Conservation (phyloP, 2,888 invertebrate species). For the Trissolcus brochymenae region DNA sequence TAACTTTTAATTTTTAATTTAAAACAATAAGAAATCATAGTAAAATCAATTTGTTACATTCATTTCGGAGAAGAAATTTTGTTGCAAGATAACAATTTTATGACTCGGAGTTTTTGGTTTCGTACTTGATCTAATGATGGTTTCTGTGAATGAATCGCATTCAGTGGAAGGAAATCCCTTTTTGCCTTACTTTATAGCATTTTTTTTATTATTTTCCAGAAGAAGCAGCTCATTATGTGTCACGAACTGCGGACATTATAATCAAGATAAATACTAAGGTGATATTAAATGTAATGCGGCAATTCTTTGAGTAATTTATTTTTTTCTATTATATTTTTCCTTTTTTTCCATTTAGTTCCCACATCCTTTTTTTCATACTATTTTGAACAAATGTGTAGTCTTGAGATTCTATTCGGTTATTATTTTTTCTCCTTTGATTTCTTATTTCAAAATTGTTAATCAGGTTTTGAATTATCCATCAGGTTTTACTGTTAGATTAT, state of each 20-base stretch:
- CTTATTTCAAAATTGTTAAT: background rate
- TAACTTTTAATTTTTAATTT: no score
- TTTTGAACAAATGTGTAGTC: no score
- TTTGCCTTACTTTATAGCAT: slow-evolving; percentile 37
- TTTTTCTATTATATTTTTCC: background rate
- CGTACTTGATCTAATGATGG: slow-evolving; percentile 33
- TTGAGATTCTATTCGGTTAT: no score
- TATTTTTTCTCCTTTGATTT: no score
- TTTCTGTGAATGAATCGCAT: slow-evolving; percentile 24
- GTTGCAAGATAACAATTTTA: background rate
- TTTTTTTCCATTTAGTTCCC: slow-evolving; percentile 10
- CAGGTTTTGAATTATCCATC: background rate
- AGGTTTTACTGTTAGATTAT: no score
- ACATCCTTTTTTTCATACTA: background rate
- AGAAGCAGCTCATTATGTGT: slow-evolving; percentile 40
- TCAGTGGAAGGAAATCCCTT: slow-evolving; percentile 31
- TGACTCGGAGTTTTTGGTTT: background rate
- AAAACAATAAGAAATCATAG: no score
- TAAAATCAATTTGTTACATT: no score
- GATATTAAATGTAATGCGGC: slow-evolving; percentile 29
- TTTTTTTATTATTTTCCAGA: slow-evolving; percentile 36
- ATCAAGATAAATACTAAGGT: slow-evolving; percentile 36
- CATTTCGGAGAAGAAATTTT: no score
- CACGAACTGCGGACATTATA: slow-evolving; percentile 26
- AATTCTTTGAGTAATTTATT: slow-evolving; percentile 15